A percentile compares a stretch with the other conserved stretches of the same genome.
These are phyloP conservation scores for Knipowitschia caucasica DNA, from an alignment of 2,797 vertebrate species.

Conservation along the genomic window DNA sequence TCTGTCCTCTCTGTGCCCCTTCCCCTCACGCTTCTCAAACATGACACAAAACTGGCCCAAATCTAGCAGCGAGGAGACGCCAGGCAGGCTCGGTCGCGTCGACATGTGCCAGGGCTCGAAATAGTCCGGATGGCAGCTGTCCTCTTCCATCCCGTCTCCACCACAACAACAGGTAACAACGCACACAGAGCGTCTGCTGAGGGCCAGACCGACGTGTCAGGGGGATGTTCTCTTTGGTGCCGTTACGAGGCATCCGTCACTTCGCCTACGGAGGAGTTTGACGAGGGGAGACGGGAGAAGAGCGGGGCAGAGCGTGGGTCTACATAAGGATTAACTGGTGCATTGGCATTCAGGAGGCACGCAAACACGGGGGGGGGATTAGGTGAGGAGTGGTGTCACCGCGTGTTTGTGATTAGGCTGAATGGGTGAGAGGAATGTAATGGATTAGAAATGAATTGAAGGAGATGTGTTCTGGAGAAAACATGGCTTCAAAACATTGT, in stretches of 20 bases:
- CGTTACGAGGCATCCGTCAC: conserved; percentile 15
- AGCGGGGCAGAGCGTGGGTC: conserved; percentile 24
- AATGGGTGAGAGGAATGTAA: conserved; percentile 7
- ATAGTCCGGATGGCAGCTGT: conserved; percentile 69
- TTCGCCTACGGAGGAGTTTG: conserved; percentile 38
- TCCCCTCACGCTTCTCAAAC: neutral
- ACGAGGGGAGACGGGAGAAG: conserved; percentile 34
- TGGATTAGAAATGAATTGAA: neutral
- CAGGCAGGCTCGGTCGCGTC: conserved; percentile 4
- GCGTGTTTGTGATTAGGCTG: conserved; percentile 2
- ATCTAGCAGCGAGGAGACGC: conserved; percentile 15
- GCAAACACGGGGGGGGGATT: conserved; percentile 1
- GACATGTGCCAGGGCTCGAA: conserved; percentile 51
- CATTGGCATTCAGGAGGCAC: conserved; percentile 29
- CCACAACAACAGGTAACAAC: conserved; percentile 34
- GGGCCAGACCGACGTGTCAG: conserved; percentile 21
- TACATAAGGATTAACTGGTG: conserved; percentile 45
- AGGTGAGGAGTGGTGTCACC: neutral
- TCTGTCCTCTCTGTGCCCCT: neutral
- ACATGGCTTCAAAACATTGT: too few species aligned
- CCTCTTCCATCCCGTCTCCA: conserved; percentile 54
- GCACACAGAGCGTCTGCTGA: too few species aligned
- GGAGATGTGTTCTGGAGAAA: neutral
- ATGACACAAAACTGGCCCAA: neutral
- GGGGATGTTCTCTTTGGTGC: conserved; percentile 3